Evolutionary conservation across 2,797 vertebrate species (phyloP).

Genomic region (Holocentrus rufus): DNA sequence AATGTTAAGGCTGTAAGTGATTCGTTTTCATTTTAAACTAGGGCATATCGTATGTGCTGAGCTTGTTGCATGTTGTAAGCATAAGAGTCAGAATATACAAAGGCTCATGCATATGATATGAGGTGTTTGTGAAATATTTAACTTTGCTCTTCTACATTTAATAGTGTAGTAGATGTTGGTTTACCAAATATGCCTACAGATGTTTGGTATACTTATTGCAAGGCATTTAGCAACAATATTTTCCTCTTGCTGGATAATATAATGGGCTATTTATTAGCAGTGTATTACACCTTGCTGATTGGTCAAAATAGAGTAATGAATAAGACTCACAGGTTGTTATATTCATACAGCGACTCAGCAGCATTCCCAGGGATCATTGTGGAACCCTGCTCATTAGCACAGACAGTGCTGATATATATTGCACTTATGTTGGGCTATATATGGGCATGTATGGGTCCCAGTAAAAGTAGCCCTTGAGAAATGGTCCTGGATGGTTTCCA

Average conservation of each 20-base stretch:
- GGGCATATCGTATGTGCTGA: neutral
- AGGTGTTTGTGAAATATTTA: neutral
- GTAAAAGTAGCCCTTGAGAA: slow-evolving; percentile 41
- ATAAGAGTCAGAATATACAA: neutral
- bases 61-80: neutral
- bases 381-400: slow-evolving; percentile 46
- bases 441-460: slow-evolving; percentile 25
- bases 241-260: neutral
- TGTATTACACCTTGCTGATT: neutral
- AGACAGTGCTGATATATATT: slow-evolving; percentile 53
- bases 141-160: too few species aligned
- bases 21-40: neutral
- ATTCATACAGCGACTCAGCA: slow-evolving; percentile 46
- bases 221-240: neutral
- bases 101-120: too few species aligned
- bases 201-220: neutral
- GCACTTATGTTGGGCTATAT: slow-evolving; percentile 34
- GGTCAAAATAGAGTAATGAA: neutral
- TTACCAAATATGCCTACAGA: neutral
- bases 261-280: neutral
- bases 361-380: slow-evolving; percentile 51
- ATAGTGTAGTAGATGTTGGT: neutral
- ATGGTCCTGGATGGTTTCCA: slow-evolving; percentile 56
- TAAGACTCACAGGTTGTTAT: slow-evolving; percentile 2
- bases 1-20: neutral